These are phyloP conservation scores for Heliornis fulica DNA, from an alignment of 2,113 vertebrate genomes.

Conservation along the genomic window DNA sequence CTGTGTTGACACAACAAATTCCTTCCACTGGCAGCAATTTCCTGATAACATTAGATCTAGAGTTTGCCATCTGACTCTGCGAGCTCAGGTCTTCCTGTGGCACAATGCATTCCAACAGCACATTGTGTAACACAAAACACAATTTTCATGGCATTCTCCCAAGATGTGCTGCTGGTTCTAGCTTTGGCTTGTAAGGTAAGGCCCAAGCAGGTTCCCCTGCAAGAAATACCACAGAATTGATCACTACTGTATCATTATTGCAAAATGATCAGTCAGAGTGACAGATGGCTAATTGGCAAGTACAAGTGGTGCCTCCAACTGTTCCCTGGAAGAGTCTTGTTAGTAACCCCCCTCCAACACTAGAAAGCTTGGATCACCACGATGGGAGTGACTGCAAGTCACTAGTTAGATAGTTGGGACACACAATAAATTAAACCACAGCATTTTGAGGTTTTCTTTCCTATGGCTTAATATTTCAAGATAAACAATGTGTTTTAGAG, in stretches of 20 bases:
- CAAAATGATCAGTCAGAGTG: slow-evolving; percentile 24
- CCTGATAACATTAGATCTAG: slow-evolving; percentile 16
- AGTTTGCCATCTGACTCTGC: background rate
- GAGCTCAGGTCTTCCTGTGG: slow-evolving; percentile 6
- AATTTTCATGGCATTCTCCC: background rate
- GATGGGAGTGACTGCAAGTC: background rate
- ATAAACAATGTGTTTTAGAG: background rate
- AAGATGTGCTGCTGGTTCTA: background rate
- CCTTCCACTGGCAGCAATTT: slow-evolving; percentile 3
- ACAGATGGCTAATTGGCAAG: slow-evolving; percentile 17
- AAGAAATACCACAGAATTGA: background rate
- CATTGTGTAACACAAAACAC: background rate
- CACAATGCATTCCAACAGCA: background rate
- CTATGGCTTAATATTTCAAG: background rate
- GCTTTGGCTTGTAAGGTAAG: background rate
- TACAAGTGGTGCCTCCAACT: background rate
- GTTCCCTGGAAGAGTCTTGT: background rate
- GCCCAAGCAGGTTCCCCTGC: background rate
- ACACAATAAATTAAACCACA: background rate
- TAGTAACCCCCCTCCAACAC: background rate
- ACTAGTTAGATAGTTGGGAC: background rate
- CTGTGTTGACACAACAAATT: background rate
- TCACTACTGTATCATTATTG: background rate
- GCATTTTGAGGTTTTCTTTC: background rate
- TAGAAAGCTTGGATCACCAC: background rate